Evolutionary conservation across 2,797 vertebrate genomes (phyloP).

Genomic region (Holocentrus rufus): DNA sequence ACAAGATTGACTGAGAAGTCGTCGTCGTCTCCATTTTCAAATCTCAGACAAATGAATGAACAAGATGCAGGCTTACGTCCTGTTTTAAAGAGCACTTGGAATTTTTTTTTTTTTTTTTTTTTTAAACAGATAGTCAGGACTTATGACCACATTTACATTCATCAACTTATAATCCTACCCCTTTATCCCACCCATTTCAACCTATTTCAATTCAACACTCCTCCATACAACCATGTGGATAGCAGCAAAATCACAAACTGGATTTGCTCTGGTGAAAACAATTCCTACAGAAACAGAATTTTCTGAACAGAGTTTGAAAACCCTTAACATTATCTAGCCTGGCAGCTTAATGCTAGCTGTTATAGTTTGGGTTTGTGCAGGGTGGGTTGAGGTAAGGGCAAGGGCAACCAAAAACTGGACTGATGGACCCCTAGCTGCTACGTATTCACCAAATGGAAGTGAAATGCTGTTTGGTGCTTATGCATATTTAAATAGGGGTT

Average conservation of each 20-base stretch:
- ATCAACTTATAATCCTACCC: constrained; percentile 3
- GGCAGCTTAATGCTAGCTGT: constrained; percentile 51
- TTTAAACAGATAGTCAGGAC: constrained; percentile 6
- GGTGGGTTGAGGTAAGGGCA: constrained; percentile 31
- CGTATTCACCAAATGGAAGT: background rate
- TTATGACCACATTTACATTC: constrained; percentile 13
- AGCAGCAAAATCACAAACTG: constrained; percentile 28
- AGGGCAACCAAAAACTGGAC: constrained; percentile 50
- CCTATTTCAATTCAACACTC: constrained; percentile 7
- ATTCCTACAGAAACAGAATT: constrained; percentile 30
- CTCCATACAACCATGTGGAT: constrained; percentile 9
- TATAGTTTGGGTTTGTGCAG: constrained; percentile 36
- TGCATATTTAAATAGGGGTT: constrained; percentile 25
- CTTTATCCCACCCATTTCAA: background rate
- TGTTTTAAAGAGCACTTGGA: constrained; percentile 57
- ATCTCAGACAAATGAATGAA: constrained; percentile 18
- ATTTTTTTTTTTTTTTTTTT: constrained; percentile 28
- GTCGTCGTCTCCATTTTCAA: constrained; percentile 4
- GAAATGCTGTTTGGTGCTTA: background rate
- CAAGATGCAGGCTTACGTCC: constrained; percentile 3
- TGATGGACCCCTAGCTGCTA: constrained; percentile 48
- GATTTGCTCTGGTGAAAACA: constrained; percentile 22
- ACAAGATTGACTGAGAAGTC: too few relatives aligned
- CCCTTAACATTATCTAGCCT: constrained; percentile 29
- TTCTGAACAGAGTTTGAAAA: constrained; percentile 22